A percentile compares a stretch with the other conserved stretches of the same genome.
Evolutionary conservation across 2,113 vertebrate genomes (phyloP).

Genomic region (Cottus gobio): DNA sequence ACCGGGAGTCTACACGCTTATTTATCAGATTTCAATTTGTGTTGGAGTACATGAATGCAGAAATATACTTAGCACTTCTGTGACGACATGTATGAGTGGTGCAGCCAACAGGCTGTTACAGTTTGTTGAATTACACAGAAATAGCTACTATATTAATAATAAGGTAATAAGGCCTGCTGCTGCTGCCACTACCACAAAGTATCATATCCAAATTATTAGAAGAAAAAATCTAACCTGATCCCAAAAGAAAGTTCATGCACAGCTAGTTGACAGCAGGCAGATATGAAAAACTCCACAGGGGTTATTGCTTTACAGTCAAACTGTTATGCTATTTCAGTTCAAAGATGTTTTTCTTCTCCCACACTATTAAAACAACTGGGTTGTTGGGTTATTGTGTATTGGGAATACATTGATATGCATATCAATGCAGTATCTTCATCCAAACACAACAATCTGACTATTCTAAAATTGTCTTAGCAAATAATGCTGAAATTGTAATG

Average conservation of each 20-base stretch:
- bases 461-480: slow-evolving; percentile 8
- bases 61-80: background rate
- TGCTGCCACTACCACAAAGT: background rate
- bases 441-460: slow-evolving; percentile 12
- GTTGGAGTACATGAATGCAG: background rate
- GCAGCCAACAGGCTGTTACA: background rate
- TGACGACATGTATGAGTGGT: background rate
- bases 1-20: background rate
- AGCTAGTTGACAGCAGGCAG: slow-evolving; percentile 26
- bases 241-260: slow-evolving; percentile 7
- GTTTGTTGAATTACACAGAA: slow-evolving; percentile 1
- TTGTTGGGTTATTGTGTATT: slow-evolving; percentile 37
- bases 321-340: slow-evolving; percentile 37
- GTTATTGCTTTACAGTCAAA: slow-evolving; percentile 39
- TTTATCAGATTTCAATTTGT: background rate
- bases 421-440: slow-evolving; percentile 28
- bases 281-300: slow-evolving; percentile 37
- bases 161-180: background rate
- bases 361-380: slow-evolving; percentile 15
- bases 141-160: slow-evolving; percentile 3
- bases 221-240: slow-evolving; percentile 13
- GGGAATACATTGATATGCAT: slow-evolving; percentile 39
- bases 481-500: slow-evolving; percentile 20
- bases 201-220: slow-evolving; percentile 14
- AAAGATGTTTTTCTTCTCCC: slow-evolving; percentile 20